A percentile compares a stretch with the other conserved stretches of the same genome.
Evolutionary conservation across 2,888 invertebrate genomes (phyloP).

Genomic region (Oegoconia quadripuncta): DNA sequence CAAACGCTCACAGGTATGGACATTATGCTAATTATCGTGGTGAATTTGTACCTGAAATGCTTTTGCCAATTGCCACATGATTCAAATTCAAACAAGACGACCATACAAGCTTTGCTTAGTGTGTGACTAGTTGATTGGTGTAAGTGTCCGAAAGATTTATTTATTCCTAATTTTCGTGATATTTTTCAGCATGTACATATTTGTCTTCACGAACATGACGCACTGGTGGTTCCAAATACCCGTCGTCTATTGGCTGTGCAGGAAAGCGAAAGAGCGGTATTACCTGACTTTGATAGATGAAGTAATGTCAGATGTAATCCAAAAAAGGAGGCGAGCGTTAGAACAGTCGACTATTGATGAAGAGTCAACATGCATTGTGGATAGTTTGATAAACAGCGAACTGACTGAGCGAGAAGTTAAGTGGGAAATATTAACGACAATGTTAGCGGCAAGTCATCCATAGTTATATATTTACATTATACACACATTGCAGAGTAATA

Average conservation of each 20-base stretch:
- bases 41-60: too few species aligned
- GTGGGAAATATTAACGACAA: conserved; percentile 45
- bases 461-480: neutral
- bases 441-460: conserved; percentile 58
- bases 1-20: conserved; percentile 42
- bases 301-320: conserved; percentile 40
- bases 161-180: neutral
- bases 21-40: neutral
- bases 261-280: conserved; percentile 29
- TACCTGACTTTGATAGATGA: conserved; percentile 32
- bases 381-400: conserved; percentile 46
- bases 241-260: conserved; percentile 41
- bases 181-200: conserved; percentile 44
- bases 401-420: conserved; percentile 45
- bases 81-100: too few species aligned
- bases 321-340: conserved; percentile 36
- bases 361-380: conserved; percentile 45
- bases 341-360: conserved; percentile 19
- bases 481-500: too few species aligned
- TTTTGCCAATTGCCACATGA: too few species aligned
- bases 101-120: too few species aligned
- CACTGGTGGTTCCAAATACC: conserved; percentile 63
- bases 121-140: neutral
- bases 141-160: neutral
- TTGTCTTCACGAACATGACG: conserved; percentile 51